Evolutionary conservation across 2,888 invertebrate species (phyloP), one percentile per base, ranked within the genome.

Genomic region (Bedellia somnulentella): DNA sequence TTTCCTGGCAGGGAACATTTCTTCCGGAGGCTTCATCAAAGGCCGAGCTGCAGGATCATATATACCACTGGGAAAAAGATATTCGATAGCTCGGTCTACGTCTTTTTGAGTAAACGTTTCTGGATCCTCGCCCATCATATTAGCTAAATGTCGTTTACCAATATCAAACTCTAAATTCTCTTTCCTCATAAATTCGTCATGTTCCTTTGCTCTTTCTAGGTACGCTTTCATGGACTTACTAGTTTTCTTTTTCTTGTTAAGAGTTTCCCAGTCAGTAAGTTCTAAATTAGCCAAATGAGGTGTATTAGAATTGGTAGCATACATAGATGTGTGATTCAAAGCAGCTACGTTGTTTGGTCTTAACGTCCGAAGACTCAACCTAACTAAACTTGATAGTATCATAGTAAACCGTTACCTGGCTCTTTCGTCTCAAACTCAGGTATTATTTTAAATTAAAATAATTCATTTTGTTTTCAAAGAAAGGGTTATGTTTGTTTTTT

Each of bases 41-140:
- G 99, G 98, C 30, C 92, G 80, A 0, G 97, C 95, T 43, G 79
- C 81, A 41, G 82, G 83, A 31, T 93, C 90, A 54, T 80, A 92
- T 31, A 99, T 70, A 4, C 94, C 96, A 34, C 96, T 96, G 4
- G 99, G 99, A 47, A 99, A 89, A n/a, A 99, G 70, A 67, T 99
- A 99, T 38, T 83, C 80, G 44, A 99, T 92, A 2, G 96, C 89
- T 52, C 81, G 82, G 67, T 94, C 84, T 16, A 97, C 80, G 55
- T 95, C 91, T 31, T 84, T 80, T 53, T 96, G 91, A 0, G 89
- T 88, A 53, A 98, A 92, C 1, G 81, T 84, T 47, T 93, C 89
- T 0, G 89, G 86, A 75, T 97, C 89, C 59, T 87, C 86, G 1
- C 97, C 97, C 98, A 99, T 99, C 85, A 99, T 99, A 58, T 96